Evolutionary conservation across 37 sponge, comb jelly and placozoan genomes (phyloP).

Genomic region (Ianthella basta): DNA sequence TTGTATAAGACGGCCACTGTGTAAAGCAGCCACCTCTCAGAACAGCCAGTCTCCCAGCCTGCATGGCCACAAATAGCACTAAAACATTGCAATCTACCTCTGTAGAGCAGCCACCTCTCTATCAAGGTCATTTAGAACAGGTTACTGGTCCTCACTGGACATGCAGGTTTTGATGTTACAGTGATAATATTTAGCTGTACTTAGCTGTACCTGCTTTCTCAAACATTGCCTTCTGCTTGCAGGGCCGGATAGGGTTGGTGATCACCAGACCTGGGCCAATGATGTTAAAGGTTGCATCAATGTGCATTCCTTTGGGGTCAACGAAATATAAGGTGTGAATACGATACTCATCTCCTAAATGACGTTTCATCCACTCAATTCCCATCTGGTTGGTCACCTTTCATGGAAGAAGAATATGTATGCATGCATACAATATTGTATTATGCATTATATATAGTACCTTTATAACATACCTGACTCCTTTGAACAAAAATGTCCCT

Average conservation of each 20-base stretch:
- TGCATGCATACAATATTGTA: too few relatives aligned
- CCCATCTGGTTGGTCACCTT: slow-evolving; percentile 75
- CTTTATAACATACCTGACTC: slow-evolving; percentile 58
- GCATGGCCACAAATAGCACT: too few relatives aligned
- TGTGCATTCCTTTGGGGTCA: slow-evolving; percentile 76
- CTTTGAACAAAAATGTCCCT: slow-evolving; percentile 79
- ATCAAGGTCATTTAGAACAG: slow-evolving; percentile 50
- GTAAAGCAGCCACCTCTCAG: too few relatives aligned
- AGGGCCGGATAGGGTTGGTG: slow-evolving; percentile 61
- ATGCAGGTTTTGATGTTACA: too few relatives aligned
- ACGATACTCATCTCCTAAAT: slow-evolving; percentile 62
- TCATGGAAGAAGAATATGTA: too few relatives aligned
- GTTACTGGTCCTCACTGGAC: too few relatives aligned
- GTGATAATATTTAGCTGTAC: too few relatives aligned
- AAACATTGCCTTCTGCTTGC: slow-evolving; percentile 24
- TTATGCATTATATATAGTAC: too few relatives aligned
- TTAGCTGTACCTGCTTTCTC: slow-evolving; percentile 34
- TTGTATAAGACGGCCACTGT: too few relatives aligned
- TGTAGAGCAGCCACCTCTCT: slow-evolving; percentile 62
- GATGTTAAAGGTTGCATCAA: slow-evolving; percentile 69
- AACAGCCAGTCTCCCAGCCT: too few relatives aligned
- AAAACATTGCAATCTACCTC: too few relatives aligned
- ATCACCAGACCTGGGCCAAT: slow-evolving; percentile 76
- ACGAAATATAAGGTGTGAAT: slow-evolving; percentile 63
- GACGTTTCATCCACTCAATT: slow-evolving; percentile 77